These are phyloP conservation scores for Neoarius graeffei DNA, from an alignment of 2,113 vertebrate species.

Conservation along the genomic window DNA sequence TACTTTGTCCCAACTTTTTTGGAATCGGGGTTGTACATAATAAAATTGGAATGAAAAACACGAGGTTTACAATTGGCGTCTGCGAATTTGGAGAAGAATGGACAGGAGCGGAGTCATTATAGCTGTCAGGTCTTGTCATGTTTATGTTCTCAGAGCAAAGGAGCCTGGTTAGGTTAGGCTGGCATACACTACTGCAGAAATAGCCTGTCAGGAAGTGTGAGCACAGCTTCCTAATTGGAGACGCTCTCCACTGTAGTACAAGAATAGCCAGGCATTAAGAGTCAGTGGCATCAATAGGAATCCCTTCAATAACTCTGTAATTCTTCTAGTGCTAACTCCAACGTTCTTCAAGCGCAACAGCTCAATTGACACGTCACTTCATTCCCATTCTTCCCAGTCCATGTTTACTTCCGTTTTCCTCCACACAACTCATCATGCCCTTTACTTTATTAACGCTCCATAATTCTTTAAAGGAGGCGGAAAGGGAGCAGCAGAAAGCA, in stretches of 20 bases:
- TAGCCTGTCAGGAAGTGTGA: constrained; percentile 56
- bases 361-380: constrained; percentile 35
- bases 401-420: constrained; percentile 57
- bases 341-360: constrained; percentile 38
- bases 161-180: constrained; percentile 47
- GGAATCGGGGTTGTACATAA: no score
- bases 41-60: neutral
- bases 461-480: constrained; percentile 62
- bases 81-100: constrained; percentile 2
- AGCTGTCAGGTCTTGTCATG: constrained; percentile 50
- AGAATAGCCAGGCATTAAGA: constrained; percentile 48
- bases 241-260: constrained; percentile 43
- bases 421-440: constrained; percentile 63
- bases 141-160: constrained; percentile 52
- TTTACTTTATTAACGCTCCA: constrained; percentile 68
- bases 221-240: constrained; percentile 47
- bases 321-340: constrained; percentile 44
- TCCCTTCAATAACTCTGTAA: constrained; percentile 26
- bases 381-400: constrained; percentile 48
- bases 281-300: constrained; percentile 39
- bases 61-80: neutral
- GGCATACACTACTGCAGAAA: constrained; percentile 52
- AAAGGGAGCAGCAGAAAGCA: constrained; percentile 59
- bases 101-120: constrained; percentile 48
- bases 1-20: no score